Base-by-base conservation (phyloP, 1,140 invertebrate species). In the Zaprionus africanus region DNA sequence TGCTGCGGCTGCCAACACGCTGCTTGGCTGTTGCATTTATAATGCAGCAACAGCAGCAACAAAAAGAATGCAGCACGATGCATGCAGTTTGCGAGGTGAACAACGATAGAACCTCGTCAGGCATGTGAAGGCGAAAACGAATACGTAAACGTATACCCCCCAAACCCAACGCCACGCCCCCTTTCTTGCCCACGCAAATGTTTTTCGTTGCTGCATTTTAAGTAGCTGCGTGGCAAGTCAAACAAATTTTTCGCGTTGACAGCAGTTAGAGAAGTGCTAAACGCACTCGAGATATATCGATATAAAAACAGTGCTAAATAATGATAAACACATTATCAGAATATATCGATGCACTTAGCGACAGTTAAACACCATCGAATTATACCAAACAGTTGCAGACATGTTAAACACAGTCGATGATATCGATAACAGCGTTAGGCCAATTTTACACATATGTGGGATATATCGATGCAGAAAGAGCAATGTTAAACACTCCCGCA, bases 161-260 rank as follows among this genome's bases (percentile, higher is more conserved):
- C 24, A 38, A 49, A 36, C 34, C 9, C 28, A 22, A 9, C 24
- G 2, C 28, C n/a, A 5, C 28, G 24, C 12, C 31, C 34, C 7
- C 13, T 15, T 38, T 15, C 36, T 38, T 38, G 17, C 24, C 24
- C 31, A 6, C 63, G 22, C 51, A 56, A 62, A 51, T 81, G 43
- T 77, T 72, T 72, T 31, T 57, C 58, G 51, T 65, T 87, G 83
- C 68, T 86, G 83, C 83, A 86, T 87, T 86, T 86, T 82, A 86
- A 86, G 65, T 80, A 86, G 79, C 58, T 49, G 49, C 9, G 58
- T 34, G 62, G n/a, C 36, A 34, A 46, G 70, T 56, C 38, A 66
- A 62, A 70, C 68, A 72, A 62, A 61, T 62, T 62, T 49, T 78
- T 67, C 66, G 84, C 84, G 80, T 72, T 87, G 83, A 88, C 83